phyloP scores from a whole-genome alignment of 1,140 invertebrate species.

The Ooceraea biroi region DNA sequence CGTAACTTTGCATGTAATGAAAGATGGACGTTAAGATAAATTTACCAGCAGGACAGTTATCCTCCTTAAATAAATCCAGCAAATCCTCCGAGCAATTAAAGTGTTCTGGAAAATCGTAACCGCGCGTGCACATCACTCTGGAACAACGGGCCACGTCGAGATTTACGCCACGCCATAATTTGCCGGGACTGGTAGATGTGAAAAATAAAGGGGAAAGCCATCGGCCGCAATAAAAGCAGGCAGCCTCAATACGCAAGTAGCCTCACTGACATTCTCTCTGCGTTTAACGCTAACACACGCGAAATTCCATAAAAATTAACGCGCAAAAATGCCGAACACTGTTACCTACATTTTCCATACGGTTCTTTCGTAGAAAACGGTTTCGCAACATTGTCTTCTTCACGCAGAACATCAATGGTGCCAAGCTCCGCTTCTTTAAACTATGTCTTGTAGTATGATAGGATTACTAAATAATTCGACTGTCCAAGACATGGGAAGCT shows the following conservation, averaged over 20 bases:
- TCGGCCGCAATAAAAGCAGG: not conserved
- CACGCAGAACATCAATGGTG: too few relatives aligned
- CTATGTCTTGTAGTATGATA: too few relatives aligned
- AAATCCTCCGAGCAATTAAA: not conserved
- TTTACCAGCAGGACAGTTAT: not conserved
- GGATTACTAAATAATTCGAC: too few relatives aligned
- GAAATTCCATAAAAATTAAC: too few relatives aligned
- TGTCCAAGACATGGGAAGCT: too few relatives aligned
- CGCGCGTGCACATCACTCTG: not conserved
- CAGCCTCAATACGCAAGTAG: not conserved
- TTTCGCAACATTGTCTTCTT: too few relatives aligned
- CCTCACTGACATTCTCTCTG: not conserved
- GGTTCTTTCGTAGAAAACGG: too few relatives aligned
- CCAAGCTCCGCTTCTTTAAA: too few relatives aligned
- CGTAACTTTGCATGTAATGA: not conserved
- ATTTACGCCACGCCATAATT: slow-evolving; percentile 10
- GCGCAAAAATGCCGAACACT: too few relatives aligned
- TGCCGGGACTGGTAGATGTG: not conserved
- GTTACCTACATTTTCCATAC: too few relatives aligned
- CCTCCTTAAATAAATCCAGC: not conserved
- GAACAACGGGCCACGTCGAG: not conserved
- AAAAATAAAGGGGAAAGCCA: slow-evolving; percentile 12
- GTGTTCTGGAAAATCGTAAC: not conserved
- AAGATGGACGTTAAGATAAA: not conserved
- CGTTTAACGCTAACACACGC: not conserved